Conservation (phyloP, 2,797 vertebrate genomes). For the Carcharodon carcharias region DNA sequence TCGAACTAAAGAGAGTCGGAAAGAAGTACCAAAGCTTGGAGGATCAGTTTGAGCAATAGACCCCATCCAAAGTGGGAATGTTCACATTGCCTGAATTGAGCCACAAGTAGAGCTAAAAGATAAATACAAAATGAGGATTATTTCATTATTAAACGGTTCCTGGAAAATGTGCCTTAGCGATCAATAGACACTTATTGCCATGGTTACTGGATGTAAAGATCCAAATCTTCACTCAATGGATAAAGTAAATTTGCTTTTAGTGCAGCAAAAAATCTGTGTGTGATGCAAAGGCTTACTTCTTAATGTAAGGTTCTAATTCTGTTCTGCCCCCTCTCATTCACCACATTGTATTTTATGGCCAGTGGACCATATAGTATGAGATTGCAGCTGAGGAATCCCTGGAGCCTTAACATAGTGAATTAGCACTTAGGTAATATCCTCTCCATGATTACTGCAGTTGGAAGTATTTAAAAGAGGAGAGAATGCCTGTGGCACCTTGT, state of each 20-base stretch:
- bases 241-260: background rate
- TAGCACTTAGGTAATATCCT: background rate
- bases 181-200: conserved; percentile 22
- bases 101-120: background rate
- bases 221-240: background rate
- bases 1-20: background rate
- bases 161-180: background rate
- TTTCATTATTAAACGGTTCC: conserved; percentile 11
- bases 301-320: background rate
- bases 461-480: conserved; percentile 1
- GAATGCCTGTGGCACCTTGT: background rate
- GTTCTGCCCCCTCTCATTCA: background rate
- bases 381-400: background rate
- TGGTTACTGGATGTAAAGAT: background rate
- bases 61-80: background rate
- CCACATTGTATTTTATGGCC: background rate
- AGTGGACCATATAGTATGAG: background rate
- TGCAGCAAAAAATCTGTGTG: background rate
- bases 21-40: background rate
- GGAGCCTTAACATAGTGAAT: background rate
- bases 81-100: background rate
- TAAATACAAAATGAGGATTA: background rate
- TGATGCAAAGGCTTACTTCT: background rate
- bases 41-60: background rate
- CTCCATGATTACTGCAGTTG: background rate